phyloP scores from a whole-genome alignment of 2,888 invertebrate species.

The Melipona beecheii region DNA sequence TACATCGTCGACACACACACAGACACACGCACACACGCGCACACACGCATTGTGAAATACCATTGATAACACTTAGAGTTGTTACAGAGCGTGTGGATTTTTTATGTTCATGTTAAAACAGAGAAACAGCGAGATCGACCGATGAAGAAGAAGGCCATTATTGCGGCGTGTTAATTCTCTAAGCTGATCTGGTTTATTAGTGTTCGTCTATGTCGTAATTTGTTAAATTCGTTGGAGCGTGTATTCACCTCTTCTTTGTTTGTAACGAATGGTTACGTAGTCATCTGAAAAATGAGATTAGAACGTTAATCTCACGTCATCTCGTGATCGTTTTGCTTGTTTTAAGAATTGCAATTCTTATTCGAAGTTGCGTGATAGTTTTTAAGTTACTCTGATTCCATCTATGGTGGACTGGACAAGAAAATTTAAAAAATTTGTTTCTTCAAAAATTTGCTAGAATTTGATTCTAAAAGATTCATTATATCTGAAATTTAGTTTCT shows the following conservation, averaged over 20 bases:
- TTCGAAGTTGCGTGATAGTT: background rate
- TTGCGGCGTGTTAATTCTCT: conserved; percentile 40
- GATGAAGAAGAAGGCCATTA: conserved; percentile 45
- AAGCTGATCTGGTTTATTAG: conserved; percentile 52
- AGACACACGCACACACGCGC: too few relatives aligned
- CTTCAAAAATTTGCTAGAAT: too few relatives aligned
- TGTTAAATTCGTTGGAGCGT: conserved; percentile 64
- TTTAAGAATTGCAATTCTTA: background rate
- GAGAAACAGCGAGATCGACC: conserved; percentile 10
- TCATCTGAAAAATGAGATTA: conserved; percentile 90
- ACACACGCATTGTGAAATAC: conserved; percentile 8
- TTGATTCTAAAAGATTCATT: too few relatives aligned
- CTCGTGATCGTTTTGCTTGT: background rate
- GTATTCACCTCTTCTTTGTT: conserved; percentile 94
- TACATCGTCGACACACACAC: too few relatives aligned
- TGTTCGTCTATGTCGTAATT: conserved; percentile 36
- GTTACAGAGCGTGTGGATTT: background rate
- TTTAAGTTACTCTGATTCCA: background rate
- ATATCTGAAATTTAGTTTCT: too few relatives aligned
- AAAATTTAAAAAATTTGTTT: too few relatives aligned
- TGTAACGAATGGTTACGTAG: conserved; percentile 96
- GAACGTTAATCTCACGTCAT: conserved; percentile 21
- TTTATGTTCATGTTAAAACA: background rate
- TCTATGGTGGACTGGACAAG: too few relatives aligned
- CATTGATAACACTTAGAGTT: background rate